Evolutionary conservation across 2,113 vertebrate genomes (phyloP), one percentile per base, ranked within the genome.

Genomic region (Periophthalmus modestus): DNA sequence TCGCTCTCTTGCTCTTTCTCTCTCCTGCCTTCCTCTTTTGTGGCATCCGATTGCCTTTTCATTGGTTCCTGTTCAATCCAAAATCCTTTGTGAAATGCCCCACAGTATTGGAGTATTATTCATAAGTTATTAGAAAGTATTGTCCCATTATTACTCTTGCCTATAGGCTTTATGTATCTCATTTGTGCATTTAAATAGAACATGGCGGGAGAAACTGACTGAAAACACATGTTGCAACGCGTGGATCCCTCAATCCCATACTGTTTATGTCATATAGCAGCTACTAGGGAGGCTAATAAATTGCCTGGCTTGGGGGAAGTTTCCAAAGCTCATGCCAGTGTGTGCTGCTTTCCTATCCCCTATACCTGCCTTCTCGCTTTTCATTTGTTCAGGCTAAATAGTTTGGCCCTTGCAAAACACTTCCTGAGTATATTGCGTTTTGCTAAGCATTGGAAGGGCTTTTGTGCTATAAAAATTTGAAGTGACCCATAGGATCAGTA

Each of bases 31-130:
- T 52, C 62, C 24, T 66, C 71, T 66, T n/a, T 66, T 62, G 47
- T 68, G 24, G 74, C 75, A 68, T 77, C 82, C 81, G 5, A 73
- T 82, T 79, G 75, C 0, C 70, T n/a, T 43, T 59, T 85, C 73
- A 69, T 43, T 71, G 75, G 68, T 71, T 80, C 66, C 72, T 15
- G 63, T 55, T 7, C 39, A 43, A 43, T 43, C 72, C 55, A 71
- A 78, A 73, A 83, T 78, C 66, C 19, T 81, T 89, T 88, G 87
- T 88, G 83, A 90, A 91, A 89, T 88, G 80, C 81, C 80, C 81
- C 87, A 69, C 77, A 13, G 84, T 83, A 85, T 75, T 87, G 81
- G 79, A 50, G 82, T 84, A 91, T 90, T 89, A 84, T 86, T 90
- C 85, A 91, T 63, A 12, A 68, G 75, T 68, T 77, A 75, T n/a